Conservation (phyloP, 2,797 vertebrate species). For the Acrossocheilus wenchowensis region DNA sequence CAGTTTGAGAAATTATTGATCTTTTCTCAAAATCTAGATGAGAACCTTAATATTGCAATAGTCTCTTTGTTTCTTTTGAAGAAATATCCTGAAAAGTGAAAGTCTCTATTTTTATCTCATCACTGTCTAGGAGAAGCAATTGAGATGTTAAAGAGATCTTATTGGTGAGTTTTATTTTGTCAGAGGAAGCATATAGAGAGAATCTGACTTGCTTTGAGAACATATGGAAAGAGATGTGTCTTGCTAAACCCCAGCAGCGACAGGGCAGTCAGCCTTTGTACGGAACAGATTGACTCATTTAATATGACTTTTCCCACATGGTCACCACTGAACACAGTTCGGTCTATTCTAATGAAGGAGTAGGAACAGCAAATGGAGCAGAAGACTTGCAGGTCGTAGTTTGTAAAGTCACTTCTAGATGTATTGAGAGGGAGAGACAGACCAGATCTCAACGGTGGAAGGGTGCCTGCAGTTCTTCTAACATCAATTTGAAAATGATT, state of each 20-base stretch:
- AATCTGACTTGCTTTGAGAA: conserved; percentile 7
- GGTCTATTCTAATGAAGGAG: conserved; percentile 16
- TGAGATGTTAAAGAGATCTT: not conserved
- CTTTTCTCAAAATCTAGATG: not conserved
- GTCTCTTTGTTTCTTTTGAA: not conserved
- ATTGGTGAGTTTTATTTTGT: not conserved
- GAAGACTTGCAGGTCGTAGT: not conserved
- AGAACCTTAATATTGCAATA: not conserved
- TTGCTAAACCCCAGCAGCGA: not conserved
- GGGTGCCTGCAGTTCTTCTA: conserved; percentile 11
- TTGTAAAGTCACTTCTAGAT: conserved; percentile 5
- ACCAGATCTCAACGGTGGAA: conserved; percentile 12
- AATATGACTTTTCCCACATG: conserved; percentile 13
- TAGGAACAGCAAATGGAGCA: conserved; percentile 9
- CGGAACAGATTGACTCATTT: conserved; percentile 37
- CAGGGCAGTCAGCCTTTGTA: conserved; percentile 11
- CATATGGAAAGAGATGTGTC: not conserved
- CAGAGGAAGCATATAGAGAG: not conserved
- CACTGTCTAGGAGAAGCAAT: not conserved
- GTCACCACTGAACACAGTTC: conserved; percentile 1
- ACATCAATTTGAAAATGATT: conserved; percentile 50
- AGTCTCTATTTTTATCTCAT: not conserved
- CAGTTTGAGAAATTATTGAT: not conserved
- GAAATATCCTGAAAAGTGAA: not conserved
- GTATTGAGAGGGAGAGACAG: conserved; percentile 5